phyloP scores from a whole-genome alignment of 2,113 vertebrate genomes.

The Toxotes chatareus region DNA sequence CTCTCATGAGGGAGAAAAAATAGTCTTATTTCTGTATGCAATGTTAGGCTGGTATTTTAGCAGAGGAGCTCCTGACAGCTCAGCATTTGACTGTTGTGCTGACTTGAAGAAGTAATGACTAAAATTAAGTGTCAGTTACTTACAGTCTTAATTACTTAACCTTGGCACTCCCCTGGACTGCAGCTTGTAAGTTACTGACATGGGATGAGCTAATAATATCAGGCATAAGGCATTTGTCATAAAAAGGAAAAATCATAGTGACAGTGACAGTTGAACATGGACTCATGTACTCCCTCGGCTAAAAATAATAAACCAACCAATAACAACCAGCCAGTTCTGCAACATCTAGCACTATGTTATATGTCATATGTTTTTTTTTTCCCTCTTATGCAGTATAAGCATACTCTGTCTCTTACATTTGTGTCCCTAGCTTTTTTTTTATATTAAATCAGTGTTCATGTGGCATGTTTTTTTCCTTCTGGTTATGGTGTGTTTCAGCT shows the following conservation, averaged over 20 bases:
- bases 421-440: too few relatives aligned
- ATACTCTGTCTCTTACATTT: neutral
- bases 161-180: neutral
- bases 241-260: neutral
- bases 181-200: slow-evolving; percentile 12
- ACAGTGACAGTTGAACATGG: neutral
- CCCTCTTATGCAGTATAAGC: neutral
- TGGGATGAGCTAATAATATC: slow-evolving; percentile 9
- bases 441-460: too few relatives aligned
- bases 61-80: slow-evolving; percentile 10
- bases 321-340: neutral
- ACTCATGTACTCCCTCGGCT: neutral
- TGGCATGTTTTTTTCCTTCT: too few relatives aligned
- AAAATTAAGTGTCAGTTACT: slow-evolving; percentile 28
- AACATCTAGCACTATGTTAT: neutral
- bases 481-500: neutral
- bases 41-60: neutral
- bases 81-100: slow-evolving; percentile 22
- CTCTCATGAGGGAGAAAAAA: neutral
- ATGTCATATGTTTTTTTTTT: neutral
- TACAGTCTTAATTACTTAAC: slow-evolving; percentile 18
- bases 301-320: neutral
- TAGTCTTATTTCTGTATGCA: neutral
- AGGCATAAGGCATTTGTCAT: neutral
- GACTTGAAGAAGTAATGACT: slow-evolving; percentile 18